Evolutionary conservation across 2,113 vertebrate genomes (phyloP).

Genomic region (Nannobrachium achirus): DNA sequence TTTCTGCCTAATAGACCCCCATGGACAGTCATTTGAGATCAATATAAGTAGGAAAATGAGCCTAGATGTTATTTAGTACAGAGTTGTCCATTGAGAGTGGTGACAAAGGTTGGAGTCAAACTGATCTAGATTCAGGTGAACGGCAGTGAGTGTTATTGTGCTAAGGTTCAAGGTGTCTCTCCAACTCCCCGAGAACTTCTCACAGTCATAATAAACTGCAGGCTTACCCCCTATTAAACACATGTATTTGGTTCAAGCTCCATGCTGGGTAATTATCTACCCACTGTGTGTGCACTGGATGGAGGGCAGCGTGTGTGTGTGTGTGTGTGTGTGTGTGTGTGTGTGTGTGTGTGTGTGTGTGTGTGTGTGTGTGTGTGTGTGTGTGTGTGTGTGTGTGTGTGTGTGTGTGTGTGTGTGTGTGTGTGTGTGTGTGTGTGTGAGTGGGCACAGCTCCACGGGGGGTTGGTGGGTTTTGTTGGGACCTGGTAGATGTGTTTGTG

Average conservation of each 20-base stretch:
- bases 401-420: not conserved
- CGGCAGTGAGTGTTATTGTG: too few species aligned
- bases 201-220: not conserved
- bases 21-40: too few species aligned
- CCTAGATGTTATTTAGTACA: too few species aligned
- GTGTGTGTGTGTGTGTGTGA: conserved; percentile 8
- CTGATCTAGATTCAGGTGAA: too few species aligned
- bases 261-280: conserved; percentile 54
- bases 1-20: too few species aligned
- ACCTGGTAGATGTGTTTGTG: conserved; percentile 24
- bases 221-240: conserved; percentile 46
- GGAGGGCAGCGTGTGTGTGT: conserved; percentile 37
- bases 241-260: conserved; percentile 24
- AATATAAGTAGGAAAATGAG: too few species aligned
- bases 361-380: conserved; percentile 1
- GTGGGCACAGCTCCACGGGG: conserved; percentile 10
- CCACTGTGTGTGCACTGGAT: conserved; percentile 30
- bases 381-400: not conserved
- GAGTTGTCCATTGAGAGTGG: too few species aligned
- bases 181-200: not conserved
- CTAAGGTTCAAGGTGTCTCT: not conserved
- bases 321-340: conserved; percentile 4
- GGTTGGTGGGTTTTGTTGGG: conserved; percentile 37
- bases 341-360: not conserved
- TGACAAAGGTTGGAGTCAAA: too few species aligned